phyloP scores from a whole-genome alignment of 2,888 invertebrate genomes.

The Lasioglossum pauxillum region DNA sequence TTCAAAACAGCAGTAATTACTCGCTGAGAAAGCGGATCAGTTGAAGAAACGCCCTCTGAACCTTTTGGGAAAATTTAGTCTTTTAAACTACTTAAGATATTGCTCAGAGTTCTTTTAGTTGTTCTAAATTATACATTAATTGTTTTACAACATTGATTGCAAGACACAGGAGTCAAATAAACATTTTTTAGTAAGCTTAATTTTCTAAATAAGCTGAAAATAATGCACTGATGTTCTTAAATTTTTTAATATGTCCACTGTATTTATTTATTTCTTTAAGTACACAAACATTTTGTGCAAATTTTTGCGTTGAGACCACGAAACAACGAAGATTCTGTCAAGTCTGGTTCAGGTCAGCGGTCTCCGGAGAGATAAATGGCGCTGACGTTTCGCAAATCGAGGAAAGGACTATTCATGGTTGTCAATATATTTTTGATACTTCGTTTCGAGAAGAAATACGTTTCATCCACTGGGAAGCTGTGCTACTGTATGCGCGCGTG shows the following conservation, averaged over 20 bases:
- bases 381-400: neutral
- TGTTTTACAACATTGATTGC: too few relatives aligned
- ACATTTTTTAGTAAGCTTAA: too few relatives aligned
- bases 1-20: neutral
- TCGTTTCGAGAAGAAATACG: slow-evolving; percentile 9
- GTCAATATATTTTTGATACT: slow-evolving; percentile 9
- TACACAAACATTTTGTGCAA: neutral
- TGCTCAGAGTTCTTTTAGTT: too few relatives aligned
- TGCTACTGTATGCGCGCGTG: neutral
- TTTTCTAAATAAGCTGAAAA: too few relatives aligned
- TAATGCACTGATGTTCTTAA: too few relatives aligned
- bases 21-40: neutral
- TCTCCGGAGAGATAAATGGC: neutral
- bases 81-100: neutral
- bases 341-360: neutral
- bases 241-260: too few relatives aligned
- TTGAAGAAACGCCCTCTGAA: neutral
- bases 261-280: neutral
- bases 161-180: too few relatives aligned
- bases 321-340: neutral
- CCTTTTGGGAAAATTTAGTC: neutral
- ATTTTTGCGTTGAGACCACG: neutral
- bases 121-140: too few relatives aligned
- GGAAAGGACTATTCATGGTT: neutral
- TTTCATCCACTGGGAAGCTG: slow-evolving; percentile 1